Conservation (phyloP, 2,797 vertebrate genomes). For the Mastacembelus armatus region DNA sequence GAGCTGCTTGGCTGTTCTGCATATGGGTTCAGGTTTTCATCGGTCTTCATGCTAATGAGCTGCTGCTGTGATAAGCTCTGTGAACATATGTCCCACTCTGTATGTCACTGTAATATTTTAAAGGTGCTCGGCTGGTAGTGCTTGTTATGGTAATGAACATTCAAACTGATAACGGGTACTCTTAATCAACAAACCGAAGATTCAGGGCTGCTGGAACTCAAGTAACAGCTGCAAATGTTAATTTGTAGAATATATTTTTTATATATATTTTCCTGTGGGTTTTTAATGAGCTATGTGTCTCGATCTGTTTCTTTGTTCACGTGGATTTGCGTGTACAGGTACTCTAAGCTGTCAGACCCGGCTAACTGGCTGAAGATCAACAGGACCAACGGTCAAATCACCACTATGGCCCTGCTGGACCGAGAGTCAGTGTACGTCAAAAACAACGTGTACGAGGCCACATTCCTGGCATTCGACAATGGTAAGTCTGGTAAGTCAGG, state of each 20-base stretch:
- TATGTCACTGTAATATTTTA: slow-evolving; percentile 50
- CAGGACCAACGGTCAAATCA: slow-evolving; percentile 95
- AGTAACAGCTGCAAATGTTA: slow-evolving; percentile 69
- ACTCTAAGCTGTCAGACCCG: slow-evolving; percentile 96
- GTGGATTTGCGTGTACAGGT: slow-evolving; percentile 82
- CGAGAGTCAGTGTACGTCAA: slow-evolving; percentile 94
- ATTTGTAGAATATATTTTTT: slow-evolving; percentile 11
- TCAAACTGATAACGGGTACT: slow-evolving; percentile 53
- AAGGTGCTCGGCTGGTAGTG: slow-evolving; percentile 48
- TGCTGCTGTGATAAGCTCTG: slow-evolving; percentile 44
- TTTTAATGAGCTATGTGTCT: slow-evolving; percentile 19
- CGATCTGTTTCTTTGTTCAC: not conserved
- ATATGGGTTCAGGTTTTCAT: slow-evolving; percentile 44
- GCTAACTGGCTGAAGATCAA: slow-evolving; percentile 98
- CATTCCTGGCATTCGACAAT: slow-evolving; percentile 96
- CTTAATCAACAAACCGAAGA: slow-evolving; percentile 53
- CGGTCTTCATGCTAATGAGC: slow-evolving; percentile 65
- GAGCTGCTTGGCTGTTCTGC: slow-evolving; percentile 30
- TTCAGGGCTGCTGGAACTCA: slow-evolving; percentile 52
- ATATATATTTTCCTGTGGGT: slow-evolving; percentile 11
- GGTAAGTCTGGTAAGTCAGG: slow-evolving; percentile 88
- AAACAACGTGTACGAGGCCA: slow-evolving; percentile 96
- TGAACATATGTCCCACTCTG: slow-evolving; percentile 67
- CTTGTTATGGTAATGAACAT: slow-evolving; percentile 66
- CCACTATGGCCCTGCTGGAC: slow-evolving; percentile 93